Evolutionary conservation across 2,113 vertebrate species (phyloP).

Genomic region (Urocolius indicus): DNA sequence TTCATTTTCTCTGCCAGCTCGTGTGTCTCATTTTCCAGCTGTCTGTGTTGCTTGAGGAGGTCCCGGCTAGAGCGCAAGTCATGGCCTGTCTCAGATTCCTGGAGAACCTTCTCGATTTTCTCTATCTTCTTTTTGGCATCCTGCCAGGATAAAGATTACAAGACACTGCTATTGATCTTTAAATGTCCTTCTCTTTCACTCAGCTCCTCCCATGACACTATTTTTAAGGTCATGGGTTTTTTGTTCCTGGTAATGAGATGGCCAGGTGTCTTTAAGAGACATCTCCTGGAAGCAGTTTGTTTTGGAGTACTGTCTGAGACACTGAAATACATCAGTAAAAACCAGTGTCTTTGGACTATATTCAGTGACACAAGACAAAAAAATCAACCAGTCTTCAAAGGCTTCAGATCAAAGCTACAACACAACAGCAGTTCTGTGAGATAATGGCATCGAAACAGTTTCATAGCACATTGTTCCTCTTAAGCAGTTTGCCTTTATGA

Average conservation of each 20-base stretch:
- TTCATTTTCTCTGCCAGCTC: conserved; percentile 87
- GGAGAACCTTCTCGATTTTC: conserved; percentile 84
- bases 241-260: neutral
- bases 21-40: conserved; percentile 82
- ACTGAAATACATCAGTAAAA: neutral
- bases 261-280: neutral
- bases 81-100: conserved; percentile 77
- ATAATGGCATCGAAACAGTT: neutral
- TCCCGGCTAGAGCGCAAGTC: conserved; percentile 83
- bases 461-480: neutral
- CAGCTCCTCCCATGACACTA: neutral
- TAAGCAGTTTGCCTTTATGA: neutral
- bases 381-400: neutral
- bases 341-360: neutral
- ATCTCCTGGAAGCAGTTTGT: neutral
- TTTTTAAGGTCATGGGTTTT: neutral
- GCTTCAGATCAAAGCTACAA: neutral
- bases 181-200: neutral
- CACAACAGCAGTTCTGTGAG: neutral
- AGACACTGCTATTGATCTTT: neutral
- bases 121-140: conserved; percentile 87
- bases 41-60: conserved; percentile 84
- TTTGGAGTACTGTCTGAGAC: neutral
- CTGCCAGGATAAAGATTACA: conserved; percentile 50
- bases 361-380: neutral